Conservation (phyloP, 2,888 invertebrate genomes). For the Aphidius colemani region DNA sequence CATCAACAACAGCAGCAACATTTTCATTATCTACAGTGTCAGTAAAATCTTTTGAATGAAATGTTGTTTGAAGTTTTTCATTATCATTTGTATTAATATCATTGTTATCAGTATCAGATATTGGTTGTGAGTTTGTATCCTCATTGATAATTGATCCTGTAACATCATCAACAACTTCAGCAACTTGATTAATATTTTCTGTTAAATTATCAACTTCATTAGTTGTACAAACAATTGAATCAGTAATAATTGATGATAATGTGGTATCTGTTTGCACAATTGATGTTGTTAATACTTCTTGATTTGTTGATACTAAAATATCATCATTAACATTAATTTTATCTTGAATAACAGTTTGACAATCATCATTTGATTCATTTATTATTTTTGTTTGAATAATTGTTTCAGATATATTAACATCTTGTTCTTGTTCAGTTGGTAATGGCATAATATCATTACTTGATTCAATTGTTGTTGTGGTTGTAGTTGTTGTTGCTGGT, state of each 20-base stretch:
- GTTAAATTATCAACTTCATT: slow-evolving; percentile 32
- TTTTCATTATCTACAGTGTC: slow-evolving; percentile 38
- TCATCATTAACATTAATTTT: not conserved
- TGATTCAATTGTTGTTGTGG: slow-evolving; percentile 48
- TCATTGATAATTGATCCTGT: slow-evolving; percentile 56
- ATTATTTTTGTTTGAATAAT: no score
- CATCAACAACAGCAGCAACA: slow-evolving; percentile 21
- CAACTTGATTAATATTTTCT: slow-evolving; percentile 24
- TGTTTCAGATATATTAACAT: not conserved
- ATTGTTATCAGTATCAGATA: slow-evolving; percentile 51
- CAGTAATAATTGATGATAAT: not conserved
- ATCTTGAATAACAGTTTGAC: no score
- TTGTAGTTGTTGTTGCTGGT: slow-evolving; percentile 65
- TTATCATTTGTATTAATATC: slow-evolving; percentile 41
- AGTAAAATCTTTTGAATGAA: slow-evolving; percentile 52
- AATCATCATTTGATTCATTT: no score
- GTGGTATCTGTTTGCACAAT: not conserved
- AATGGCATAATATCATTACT: not conserved
- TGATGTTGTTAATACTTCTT: slow-evolving; percentile 14
- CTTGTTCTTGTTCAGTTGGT: not conserved
- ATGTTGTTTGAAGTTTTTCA: slow-evolving; percentile 54
- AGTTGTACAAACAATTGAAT: not conserved
- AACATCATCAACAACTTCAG: slow-evolving; percentile 43
- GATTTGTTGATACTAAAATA: slow-evolving; percentile 3
- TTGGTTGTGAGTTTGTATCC: slow-evolving; percentile 56